Conservation (phyloP, 2,888 invertebrate genomes). For the Fabriciana adippe region DNA sequence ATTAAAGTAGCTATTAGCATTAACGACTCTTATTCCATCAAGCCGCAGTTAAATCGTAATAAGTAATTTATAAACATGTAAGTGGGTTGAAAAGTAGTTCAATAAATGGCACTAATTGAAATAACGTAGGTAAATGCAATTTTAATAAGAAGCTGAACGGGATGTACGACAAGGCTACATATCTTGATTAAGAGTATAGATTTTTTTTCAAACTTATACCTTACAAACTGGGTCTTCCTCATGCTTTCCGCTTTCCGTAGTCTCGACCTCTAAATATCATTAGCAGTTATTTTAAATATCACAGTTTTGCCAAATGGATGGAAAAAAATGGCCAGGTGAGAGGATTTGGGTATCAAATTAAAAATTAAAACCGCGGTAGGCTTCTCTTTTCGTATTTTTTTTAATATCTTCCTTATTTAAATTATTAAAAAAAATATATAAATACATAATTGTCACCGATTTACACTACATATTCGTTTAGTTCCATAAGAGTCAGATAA, state of each 20-base stretch:
- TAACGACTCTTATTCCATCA: background rate
- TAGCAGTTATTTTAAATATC: background rate
- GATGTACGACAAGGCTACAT: constrained; percentile 31
- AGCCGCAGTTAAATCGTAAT: constrained; percentile 7
- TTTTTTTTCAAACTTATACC: background rate
- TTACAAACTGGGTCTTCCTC: background rate
- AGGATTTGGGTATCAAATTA: no score
- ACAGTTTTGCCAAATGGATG: no score
- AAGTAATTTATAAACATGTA: constrained; percentile 16
- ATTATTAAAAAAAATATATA: no score
- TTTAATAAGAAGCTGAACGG: constrained; percentile 27
- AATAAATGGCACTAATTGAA: constrained; percentile 17
- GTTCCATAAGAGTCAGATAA: no score
- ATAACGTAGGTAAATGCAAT: constrained; percentile 5
- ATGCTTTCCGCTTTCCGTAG: background rate
- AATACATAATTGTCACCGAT: no score
- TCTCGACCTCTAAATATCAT: background rate
- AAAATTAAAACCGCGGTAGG: no score
- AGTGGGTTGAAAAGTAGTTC: constrained; percentile 20
- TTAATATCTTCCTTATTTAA: background rate
- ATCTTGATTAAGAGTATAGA: constrained; percentile 7
- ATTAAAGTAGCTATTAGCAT: background rate
- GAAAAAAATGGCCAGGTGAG: no score
- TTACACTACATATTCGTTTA: no score
- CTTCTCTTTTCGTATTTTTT: background rate